Conservation (phyloP, 2,888 invertebrate species). For the Nemoura dubitans region DNA sequence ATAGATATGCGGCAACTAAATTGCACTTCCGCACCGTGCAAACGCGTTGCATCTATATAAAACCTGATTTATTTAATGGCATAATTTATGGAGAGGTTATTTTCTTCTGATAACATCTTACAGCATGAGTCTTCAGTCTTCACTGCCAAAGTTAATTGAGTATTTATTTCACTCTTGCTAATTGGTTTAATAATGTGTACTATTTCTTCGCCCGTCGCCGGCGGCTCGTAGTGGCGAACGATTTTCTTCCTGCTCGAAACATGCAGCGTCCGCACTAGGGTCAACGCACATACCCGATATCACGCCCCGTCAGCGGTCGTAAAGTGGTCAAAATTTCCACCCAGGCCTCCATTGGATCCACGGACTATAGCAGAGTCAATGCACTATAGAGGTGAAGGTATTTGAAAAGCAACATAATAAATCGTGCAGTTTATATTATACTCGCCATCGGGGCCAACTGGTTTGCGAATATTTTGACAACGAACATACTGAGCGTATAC, state of each 20-base stretch:
- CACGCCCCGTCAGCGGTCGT: neutral
- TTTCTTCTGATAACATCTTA: neutral
- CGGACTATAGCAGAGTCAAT: neutral
- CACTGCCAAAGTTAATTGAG: neutral
- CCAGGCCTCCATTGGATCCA: neutral
- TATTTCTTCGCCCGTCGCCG: neutral
- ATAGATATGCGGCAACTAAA: neutral
- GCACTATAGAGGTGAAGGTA: neutral
- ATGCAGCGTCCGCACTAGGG: neutral
- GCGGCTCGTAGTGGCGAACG: neutral
- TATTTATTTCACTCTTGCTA: neutral
- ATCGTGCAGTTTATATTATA: neutral
- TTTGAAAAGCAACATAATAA: neutral
- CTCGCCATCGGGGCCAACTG: neutral
- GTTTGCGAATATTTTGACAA: constrained; percentile 7
- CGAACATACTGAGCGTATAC: too few relatives aligned
- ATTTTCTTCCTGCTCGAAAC: neutral
- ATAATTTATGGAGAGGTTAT: neutral
- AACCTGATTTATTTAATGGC: neutral
- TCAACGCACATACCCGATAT: neutral
- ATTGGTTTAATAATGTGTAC: neutral
- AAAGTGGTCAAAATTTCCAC: neutral
- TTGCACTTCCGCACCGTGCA: neutral
- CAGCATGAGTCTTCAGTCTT: neutral
- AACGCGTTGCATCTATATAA: neutral